A percentile compares a stretch with the other conserved stretches of the same genome.
These are phyloP conservation scores for Trinectes maculatus DNA, from an alignment of 2,113 vertebrate species.

Conservation along the genomic window DNA sequence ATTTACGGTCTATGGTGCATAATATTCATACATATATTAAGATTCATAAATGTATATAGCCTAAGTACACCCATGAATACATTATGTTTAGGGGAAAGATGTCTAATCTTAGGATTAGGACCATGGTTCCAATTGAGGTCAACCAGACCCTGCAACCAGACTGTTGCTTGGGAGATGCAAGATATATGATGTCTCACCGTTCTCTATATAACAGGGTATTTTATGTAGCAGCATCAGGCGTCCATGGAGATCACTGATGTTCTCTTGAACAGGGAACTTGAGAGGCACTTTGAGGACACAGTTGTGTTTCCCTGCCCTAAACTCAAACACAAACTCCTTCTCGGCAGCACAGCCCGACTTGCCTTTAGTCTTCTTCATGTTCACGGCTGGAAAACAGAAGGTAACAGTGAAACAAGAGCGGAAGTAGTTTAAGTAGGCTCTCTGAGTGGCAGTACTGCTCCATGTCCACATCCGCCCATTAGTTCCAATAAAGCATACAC, in stretches of 20 bases:
- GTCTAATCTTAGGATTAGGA: not conserved
- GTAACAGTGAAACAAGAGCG: not conserved
- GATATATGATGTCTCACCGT: constrained; percentile 79
- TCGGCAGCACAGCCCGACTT: constrained; percentile 78
- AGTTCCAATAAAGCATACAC: too few species aligned
- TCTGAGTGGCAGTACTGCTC: not conserved
- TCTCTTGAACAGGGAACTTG: constrained; percentile 89
- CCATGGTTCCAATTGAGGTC: too few species aligned
- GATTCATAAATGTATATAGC: too few species aligned
- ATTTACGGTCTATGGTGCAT: too few species aligned
- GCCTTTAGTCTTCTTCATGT: constrained; percentile 89
- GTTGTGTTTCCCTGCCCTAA: constrained; percentile 84
- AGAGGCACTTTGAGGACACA: constrained; percentile 90
- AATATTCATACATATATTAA: too few species aligned
- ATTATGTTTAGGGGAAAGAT: not conserved
- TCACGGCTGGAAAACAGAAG: constrained; percentile 33
- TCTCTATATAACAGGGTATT: constrained; percentile 92
- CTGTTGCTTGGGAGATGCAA: not conserved
- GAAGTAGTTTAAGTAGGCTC: too few species aligned
- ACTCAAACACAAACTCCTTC: constrained; percentile 91
- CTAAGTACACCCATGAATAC: too few species aligned
- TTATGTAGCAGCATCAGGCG: constrained; percentile 91
- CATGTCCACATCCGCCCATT: not conserved
- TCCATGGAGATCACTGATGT: constrained; percentile 88
- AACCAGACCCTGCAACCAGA: not conserved